Evolutionary conservation across 2,113 vertebrate species (phyloP), one percentile per base, ranked within the genome.

Genomic region (Burhinus bistriatus): DNA sequence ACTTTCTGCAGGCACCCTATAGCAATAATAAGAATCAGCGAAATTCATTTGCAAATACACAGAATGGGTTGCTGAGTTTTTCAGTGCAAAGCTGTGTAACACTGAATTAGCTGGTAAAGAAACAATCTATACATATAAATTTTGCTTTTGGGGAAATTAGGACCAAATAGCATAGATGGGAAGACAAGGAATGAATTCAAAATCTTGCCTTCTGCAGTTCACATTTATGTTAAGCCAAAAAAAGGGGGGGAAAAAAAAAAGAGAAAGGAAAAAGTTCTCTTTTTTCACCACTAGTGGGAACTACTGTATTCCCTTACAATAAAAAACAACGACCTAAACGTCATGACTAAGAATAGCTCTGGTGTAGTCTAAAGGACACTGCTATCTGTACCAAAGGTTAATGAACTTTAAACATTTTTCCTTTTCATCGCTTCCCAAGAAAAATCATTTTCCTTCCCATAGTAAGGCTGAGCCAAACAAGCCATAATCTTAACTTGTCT

Each of bases 211-310:
- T 83, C 65, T 87, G 23, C 55, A 65, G 61, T 92, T 91, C 58
- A 77, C 38, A 59, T 71, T 87, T 71, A 77, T 86, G 76, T 83
- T 91, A 91, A 89, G 45, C 21, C 6, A 57, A 65, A 82, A 94
- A 36, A 51, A 3, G 30, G 22, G 15, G 49, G 44, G 32, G 32
- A 54, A 55, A 44, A 38, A 68, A 66, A 70, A n/a, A 12, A 26
- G 5, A 30, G 55, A 83, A 76, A 54, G 18, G 45, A 49, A 54
- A 81, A 79, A 90, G 32, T 96, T 96, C 90, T 80, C 40, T 51
- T n/a, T 83, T 95, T 95, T 89, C 85, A 77, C 98, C 98, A 93
- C 97, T 97, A 98, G 98, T 98, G 97, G 97, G 98, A 97, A 97
- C 95, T 96, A 85, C 93, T 90, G 96, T 72, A 96, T 95, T 97